Percentiles rank a stretch among this genome's conserved stretches.
Conservation (phyloP, 1,140 invertebrate genomes). For the Platyscapa corneri region DNA sequence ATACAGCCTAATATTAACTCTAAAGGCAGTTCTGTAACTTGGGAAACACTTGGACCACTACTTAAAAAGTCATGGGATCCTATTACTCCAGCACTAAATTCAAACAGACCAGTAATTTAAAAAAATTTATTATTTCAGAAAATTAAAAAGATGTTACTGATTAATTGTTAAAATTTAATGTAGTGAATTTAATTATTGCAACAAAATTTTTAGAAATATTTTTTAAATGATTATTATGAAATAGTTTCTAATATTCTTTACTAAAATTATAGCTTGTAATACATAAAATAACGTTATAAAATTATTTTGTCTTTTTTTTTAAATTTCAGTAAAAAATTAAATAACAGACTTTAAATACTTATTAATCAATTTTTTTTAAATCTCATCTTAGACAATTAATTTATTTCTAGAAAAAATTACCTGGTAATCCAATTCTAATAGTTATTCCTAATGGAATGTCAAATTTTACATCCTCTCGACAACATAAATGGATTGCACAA, state of each 20-base stretch:
- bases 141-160: too few species aligned
- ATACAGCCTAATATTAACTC: constrained; percentile 71
- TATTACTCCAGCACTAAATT: constrained; percentile 74
- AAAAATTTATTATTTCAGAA: too few species aligned
- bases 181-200: too few species aligned
- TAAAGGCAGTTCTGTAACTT: constrained; percentile 68
- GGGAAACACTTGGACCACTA: constrained; percentile 79
- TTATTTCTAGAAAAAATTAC: constrained; percentile 79
- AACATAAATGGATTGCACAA: constrained; percentile 82
- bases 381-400: too few species aligned
- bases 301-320: too few species aligned
- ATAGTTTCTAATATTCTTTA: neutral
- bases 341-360: too few species aligned
- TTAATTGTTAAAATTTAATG: too few species aligned
- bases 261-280: too few species aligned
- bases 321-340: too few species aligned
- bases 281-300: too few species aligned
- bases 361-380: too few species aligned
- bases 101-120: constrained; percentile 75
- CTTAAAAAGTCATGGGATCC: constrained; percentile 89
- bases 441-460: constrained; percentile 77
- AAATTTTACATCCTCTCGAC: constrained; percentile 74
- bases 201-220: too few species aligned
- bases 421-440: constrained; percentile 83
- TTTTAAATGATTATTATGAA: neutral